Percentiles rank a stretch among this genome's conserved stretches.
Evolutionary conservation across 1,140 invertebrate genomes (phyloP).

Genomic region (Drosophila sp.): DNA sequence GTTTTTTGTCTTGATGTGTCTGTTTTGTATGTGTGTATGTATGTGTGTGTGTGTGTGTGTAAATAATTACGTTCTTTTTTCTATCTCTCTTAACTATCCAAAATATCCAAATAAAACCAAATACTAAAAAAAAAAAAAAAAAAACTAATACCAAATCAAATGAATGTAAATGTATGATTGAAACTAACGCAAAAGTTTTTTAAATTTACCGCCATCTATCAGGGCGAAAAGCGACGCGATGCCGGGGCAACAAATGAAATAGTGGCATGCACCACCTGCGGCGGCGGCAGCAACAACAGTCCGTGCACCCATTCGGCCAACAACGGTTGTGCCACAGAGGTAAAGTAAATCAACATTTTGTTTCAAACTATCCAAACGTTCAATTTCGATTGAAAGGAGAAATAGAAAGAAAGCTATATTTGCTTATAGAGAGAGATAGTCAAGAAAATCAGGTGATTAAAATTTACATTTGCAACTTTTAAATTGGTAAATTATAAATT

Average conservation of each 20-base stretch:
- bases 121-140: neutral
- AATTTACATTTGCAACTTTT: no score
- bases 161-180: slow-evolving; percentile 23
- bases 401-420: neutral
- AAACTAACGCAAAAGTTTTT: slow-evolving; percentile 76
- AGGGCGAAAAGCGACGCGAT: slow-evolving; percentile 92
- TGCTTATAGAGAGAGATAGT: no score
- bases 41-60: slow-evolving; percentile 50
- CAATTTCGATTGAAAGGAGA: neutral
- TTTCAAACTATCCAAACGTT: slow-evolving; percentile 1
- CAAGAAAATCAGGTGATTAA: no score
- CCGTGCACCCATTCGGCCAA: slow-evolving; percentile 93
- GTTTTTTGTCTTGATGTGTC: slow-evolving; percentile 3
- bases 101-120: neutral
- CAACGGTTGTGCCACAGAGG: slow-evolving; percentile 92
- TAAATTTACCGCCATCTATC: slow-evolving; percentile 81
- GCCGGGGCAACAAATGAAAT: slow-evolving; percentile 89
- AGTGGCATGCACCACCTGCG: slow-evolving; percentile 91
- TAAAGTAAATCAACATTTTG: slow-evolving; percentile 82
- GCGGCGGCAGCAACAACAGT: slow-evolving; percentile 88
- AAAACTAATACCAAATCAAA: slow-evolving; percentile 14
- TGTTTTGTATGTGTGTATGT: slow-evolving; percentile 56
- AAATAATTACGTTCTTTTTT: slow-evolving; percentile 51
- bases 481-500: no score
- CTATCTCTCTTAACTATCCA: slow-evolving; percentile 19